phyloP scores from a whole-genome alignment of 2,888 invertebrate genomes.

The Drosophila conformis region DNA sequence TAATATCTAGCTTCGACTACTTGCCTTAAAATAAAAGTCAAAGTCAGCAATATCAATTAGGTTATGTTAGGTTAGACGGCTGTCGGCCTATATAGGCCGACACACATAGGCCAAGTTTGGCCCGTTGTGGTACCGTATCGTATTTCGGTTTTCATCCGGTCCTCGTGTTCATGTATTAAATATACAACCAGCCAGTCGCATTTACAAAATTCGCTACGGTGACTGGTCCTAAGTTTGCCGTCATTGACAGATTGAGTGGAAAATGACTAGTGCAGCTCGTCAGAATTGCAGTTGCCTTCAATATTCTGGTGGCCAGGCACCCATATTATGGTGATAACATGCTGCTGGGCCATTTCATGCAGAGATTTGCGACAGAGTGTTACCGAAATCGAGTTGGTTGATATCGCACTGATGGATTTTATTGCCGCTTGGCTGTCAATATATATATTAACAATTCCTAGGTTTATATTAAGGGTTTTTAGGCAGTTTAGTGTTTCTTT shows the following conservation, averaged over 20 bases:
- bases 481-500: background rate
- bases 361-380: background rate
- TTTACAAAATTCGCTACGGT: background rate
- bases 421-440: background rate
- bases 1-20: background rate
- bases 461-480: background rate
- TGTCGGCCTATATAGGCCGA: background rate
- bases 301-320: background rate
- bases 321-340: background rate
- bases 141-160: background rate
- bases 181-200: background rate
- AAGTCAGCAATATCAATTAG: constrained; percentile 6
- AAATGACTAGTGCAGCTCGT: background rate
- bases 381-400: background rate
- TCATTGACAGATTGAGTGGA: background rate
- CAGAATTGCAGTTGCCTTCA: background rate
- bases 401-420: background rate
- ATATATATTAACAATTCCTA: background rate
- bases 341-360: background rate
- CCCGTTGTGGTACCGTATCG: background rate
- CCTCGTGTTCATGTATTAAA: background rate
- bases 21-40: background rate
- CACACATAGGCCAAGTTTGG: background rate
- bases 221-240: too few relatives aligned
- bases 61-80: background rate